Evolutionary conservation across 2,888 invertebrate species (phyloP), one percentile per base, ranked within the genome.

Genomic region (Pinctada fucata): DNA sequence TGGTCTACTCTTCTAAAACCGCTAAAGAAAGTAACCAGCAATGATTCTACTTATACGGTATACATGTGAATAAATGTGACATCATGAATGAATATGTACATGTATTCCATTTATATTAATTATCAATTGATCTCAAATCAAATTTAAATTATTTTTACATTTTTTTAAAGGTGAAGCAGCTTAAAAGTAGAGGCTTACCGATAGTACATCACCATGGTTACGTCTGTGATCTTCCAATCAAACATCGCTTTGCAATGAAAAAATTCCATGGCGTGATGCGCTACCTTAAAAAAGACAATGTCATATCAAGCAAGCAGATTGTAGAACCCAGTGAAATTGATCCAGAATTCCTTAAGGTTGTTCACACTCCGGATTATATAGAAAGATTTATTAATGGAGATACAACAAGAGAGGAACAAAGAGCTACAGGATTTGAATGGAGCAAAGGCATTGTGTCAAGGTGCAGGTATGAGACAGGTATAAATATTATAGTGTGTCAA

Each of bases 401-500:
- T 63, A 90, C 89, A 10, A 80, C 86, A 45, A 77, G 65, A 10
- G 79, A 85, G 48, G 90, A 90, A 82, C 90, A 90, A 75, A 84
- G 85, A 78, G 77, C 75, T 16, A 89, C 89, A 50, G 90, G 90
- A 2, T 90, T 90, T 76, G 77, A 81, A 4, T 90, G 90, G 90
- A 86, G 84, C 65, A 74, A 82, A 70, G 89, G 89, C 3, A 78
- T 90, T 49, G 86, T 88, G 10, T 85, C 84, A n/a, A 77, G 90
- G 72, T 89, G 89, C 48, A 80, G 89, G 75, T 87, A 87, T 82
- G 90, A 90, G 84, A 88, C 89, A 80, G 90, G 90, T 90, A 75
- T 51, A 0, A 47, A 52, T 13, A 13, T 10, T 31, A 31, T 31
- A 31, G 0, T 31, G 31, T 31, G 31, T 31, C 31, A 31, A 31